phyloP scores from a whole-genome alignment of 1,140 invertebrate species.

The Drosophila ironensis region DNA sequence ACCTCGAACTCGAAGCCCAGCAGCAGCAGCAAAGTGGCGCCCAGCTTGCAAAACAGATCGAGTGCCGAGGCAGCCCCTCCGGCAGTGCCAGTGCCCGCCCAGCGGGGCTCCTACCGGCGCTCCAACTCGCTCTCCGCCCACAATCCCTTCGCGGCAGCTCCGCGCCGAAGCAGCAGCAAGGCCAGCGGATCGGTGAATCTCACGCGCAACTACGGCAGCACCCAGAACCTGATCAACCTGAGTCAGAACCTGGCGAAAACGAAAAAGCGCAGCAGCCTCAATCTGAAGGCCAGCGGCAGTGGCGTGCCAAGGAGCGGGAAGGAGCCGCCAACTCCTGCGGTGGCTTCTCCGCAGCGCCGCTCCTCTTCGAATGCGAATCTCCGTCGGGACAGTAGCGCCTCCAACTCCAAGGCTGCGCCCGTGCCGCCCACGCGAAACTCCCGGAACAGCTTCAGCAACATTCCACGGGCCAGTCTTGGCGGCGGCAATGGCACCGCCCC shows the following conservation, averaged over 20 bases:
- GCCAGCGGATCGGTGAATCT: conserved; percentile 59
- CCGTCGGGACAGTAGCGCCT: conserved; percentile 64
- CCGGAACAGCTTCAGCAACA: conserved; percentile 80
- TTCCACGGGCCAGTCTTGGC: conserved; percentile 74
- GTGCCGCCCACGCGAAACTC: conserved; percentile 61
- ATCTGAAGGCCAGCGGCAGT: conserved; percentile 56
- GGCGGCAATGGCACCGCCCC: neutral
- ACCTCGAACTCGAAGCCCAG: conserved; percentile 24
- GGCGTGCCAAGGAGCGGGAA: conserved; percentile 54
- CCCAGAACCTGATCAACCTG: conserved; percentile 76
- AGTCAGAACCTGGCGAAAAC: conserved; percentile 74
- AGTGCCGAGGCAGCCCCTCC: conserved; percentile 19
- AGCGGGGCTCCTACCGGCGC: conserved; percentile 59
- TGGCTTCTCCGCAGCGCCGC: conserved; percentile 48
- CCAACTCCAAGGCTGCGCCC: conserved; percentile 49
- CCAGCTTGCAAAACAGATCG: conserved; percentile 34
- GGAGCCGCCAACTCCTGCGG: conserved; percentile 39
- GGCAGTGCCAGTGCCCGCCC: conserved; percentile 4
- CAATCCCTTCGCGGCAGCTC: conserved; percentile 72
- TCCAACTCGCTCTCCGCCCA: conserved; percentile 72
- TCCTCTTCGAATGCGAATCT: conserved; percentile 74
- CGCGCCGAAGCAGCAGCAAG: conserved; percentile 60
- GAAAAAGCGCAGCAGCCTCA: conserved; percentile 78
- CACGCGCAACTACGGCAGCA: conserved; percentile 76
- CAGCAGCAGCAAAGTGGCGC: conserved; percentile 50